Percentiles rank a stretch among this genome's conserved stretches.
Conservation (phyloP, 1,140 invertebrate genomes). For the Meloidogyne hapla region DNA sequence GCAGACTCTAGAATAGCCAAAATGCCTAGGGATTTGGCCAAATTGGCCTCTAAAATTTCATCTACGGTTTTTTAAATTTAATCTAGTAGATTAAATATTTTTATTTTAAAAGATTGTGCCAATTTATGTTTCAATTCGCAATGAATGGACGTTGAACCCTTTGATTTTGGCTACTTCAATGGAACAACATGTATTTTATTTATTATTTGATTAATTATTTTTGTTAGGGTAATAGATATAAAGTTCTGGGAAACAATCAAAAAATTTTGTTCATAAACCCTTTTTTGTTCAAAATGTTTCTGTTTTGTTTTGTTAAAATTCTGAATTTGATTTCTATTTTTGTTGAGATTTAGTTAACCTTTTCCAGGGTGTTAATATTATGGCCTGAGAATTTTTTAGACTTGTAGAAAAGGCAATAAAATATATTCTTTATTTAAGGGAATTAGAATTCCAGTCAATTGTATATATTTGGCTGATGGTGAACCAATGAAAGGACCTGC, state of each 20-base stretch:
- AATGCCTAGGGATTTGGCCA: constrained; percentile 54
- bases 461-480: constrained; percentile 42
- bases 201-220: not conserved
- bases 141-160: constrained; percentile 49
- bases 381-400: too few species aligned
- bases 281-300: too few species aligned
- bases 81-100: constrained; percentile 40
- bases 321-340: too few species aligned
- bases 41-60: constrained; percentile 38
- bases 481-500: constrained; percentile 48
- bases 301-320: too few species aligned
- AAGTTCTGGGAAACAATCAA: not conserved
- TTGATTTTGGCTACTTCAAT: constrained; percentile 46
- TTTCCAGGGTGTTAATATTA: too few species aligned
- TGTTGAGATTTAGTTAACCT: too few species aligned
- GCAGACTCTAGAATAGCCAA: constrained; percentile 14
- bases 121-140: constrained; percentile 59
- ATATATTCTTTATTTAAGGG: constrained; percentile 52
- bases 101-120: constrained; percentile 51
- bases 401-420: too few species aligned
- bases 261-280: too few species aligned
- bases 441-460: constrained; percentile 40
- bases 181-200: constrained; percentile 39
- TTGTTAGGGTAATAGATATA: too few species aligned
- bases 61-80: not conserved